Base-by-base conservation (phyloP, 2,797 vertebrate genomes). In the Gorsachius magnificus region DNA sequence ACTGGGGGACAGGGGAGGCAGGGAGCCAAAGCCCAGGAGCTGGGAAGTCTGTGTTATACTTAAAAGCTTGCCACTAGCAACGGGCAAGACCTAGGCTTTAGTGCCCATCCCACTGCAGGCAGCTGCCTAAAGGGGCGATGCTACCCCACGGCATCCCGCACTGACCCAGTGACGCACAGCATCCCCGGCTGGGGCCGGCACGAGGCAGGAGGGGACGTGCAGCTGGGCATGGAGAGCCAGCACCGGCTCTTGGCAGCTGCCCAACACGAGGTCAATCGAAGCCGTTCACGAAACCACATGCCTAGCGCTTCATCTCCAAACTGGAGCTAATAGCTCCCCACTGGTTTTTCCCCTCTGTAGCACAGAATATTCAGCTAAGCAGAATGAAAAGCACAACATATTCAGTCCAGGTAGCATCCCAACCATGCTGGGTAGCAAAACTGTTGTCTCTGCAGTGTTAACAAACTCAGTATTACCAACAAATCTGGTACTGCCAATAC, bases 281-380 rank as follows among this genome's bases (percentile, higher is more conserved):
- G 69, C 69, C 6, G 12, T 75, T 76, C 46, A 13, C 5, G 10
- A 69, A 72, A 38, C 45, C 80, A 41, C 84, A 81, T 3, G 83
- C 70, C 54, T 11, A 26, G 79, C 1, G 17, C 48, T 90, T 63
- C 87, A 50, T 18, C 25, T 4, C 14, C 3, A 0, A 90, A 53
- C 11, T 6, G 0, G 29, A 93, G 87, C 85, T 91, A 88, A 95
- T 66, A 83, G n/a, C 61, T 93, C 72, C 76, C 83, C 3, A 9
- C 77, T 33, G 92, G 0, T 53, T 35, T 9, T 70, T 63, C 75
- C 70, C 45, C 72, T 88, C 61, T 5, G 0, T 28, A 38, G 63
- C 0, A 0, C 74, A 84, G 77, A 31, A 15, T 19, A 75, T 16
- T 63, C 0, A 0, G 54, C 57, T 84, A 5, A 84, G 70, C 1